Conservation (phyloP, 2,888 invertebrate species). For the Xanthia togata region DNA sequence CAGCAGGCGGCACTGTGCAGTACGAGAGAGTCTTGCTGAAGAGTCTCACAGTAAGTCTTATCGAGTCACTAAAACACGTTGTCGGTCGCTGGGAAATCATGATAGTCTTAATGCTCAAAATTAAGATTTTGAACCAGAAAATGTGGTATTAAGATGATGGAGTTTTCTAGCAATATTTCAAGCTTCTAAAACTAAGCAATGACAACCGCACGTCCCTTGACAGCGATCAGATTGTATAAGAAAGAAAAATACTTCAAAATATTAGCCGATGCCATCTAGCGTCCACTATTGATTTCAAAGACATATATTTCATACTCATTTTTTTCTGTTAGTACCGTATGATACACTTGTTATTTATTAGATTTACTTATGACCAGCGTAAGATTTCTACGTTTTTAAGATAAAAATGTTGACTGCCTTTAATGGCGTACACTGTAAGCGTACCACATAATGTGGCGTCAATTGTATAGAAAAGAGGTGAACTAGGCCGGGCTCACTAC, state of each 20-base stretch:
- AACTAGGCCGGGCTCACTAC: background rate
- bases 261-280: constrained; percentile 13
- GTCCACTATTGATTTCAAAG: constrained; percentile 7
- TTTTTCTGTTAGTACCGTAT: constrained; percentile 6
- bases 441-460: background rate
- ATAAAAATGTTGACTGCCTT: constrained; percentile 16
- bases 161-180: constrained; percentile 29
- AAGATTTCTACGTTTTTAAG: background rate
- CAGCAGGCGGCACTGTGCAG: too few species aligned
- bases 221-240: background rate
- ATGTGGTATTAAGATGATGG: constrained; percentile 2
- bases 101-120: constrained; percentile 3
- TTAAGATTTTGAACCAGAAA: background rate
- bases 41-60: background rate
- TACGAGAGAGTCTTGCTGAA: constrained; percentile 14
- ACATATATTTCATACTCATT: background rate
- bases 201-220: background rate
- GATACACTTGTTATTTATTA: background rate
- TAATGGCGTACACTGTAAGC: background rate
- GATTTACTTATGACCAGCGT: background rate
- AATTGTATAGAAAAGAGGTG: constrained; percentile 16
- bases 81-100: background rate
- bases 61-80: background rate
- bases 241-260: background rate
- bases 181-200: constrained; percentile 19